Evolutionary conservation across 2,113 vertebrate genomes (phyloP).

Genomic region (Hymenochirus boettgeri): DNA sequence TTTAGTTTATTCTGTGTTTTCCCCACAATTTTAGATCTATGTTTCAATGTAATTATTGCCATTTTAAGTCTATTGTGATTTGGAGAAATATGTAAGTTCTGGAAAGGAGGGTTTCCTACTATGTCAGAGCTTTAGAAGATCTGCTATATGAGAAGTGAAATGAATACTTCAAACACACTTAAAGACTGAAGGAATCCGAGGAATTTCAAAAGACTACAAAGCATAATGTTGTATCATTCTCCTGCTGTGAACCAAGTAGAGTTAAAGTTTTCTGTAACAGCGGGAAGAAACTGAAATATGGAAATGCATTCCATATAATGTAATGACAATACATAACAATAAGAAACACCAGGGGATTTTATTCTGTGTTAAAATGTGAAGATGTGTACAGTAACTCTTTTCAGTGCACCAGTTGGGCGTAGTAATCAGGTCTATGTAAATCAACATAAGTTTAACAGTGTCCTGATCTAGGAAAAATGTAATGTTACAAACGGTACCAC

Average conservation of each 20-base stretch:
- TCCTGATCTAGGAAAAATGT: too few species aligned
- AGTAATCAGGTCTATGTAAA: too few species aligned
- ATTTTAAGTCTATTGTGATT: background rate
- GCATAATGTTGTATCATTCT: background rate
- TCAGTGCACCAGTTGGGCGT: too few species aligned
- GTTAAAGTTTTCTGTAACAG: background rate
- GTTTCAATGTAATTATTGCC: background rate
- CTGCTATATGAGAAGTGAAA: background rate
- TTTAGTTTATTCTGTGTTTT: background rate
- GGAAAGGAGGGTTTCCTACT: background rate
- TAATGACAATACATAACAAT: background rate
- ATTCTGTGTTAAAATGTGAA: background rate
- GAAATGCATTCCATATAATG: background rate
- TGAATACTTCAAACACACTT: constrained; percentile 3
- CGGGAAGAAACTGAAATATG: background rate
- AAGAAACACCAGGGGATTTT: background rate
- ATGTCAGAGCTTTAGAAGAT: constrained; percentile 1
- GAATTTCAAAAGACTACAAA: background rate
- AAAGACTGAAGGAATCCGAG: background rate
- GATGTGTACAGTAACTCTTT: background rate
- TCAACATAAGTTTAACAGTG: too few species aligned
- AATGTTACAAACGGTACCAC: too few species aligned
- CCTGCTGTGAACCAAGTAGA: background rate
- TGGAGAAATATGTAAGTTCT: background rate
- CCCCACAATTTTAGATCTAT: background rate